Percentiles rank a stretch among this genome's conserved stretches.
phyloP scores from a whole-genome alignment of 1,140 invertebrate genomes.

The Papilio polytes region DNA sequence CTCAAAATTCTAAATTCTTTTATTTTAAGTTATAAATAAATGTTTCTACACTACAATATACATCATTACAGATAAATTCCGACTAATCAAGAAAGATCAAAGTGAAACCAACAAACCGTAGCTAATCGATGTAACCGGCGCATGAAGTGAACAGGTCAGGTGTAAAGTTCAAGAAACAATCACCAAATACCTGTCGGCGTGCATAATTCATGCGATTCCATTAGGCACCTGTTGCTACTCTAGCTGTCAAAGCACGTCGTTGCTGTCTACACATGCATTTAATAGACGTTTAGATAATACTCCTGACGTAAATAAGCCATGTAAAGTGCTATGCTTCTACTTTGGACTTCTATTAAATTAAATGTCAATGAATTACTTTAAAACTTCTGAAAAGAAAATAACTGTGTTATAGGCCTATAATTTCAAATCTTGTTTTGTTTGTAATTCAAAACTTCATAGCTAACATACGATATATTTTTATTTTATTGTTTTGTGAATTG shows the following conservation, averaged over 20 bases:
- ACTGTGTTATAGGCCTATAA: no score
- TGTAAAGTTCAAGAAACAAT: constrained; percentile 69
- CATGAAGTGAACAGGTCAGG: constrained; percentile 42
- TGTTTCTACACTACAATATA: no score
- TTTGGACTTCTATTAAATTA: no score
- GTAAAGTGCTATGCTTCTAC: no score
- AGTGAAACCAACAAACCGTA: neutral
- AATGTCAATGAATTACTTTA: neutral
- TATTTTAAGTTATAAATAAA: no score
- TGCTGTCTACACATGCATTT: neutral
- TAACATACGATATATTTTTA: neutral
- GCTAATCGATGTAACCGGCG: neutral
- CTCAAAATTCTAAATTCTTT: no score
- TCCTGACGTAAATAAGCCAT: neutral
- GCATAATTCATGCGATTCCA: constrained; percentile 13
- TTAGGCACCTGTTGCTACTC: constrained; percentile 20
- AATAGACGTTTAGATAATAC: neutral
- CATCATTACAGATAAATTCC: neutral
- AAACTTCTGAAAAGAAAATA: neutral
- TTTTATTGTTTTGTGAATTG: neutral
- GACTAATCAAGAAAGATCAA: neutral
- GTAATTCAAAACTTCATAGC: neutral
- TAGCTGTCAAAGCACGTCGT: neutral
- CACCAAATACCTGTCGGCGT: constrained; percentile 46
- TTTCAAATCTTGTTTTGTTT: no score